Conservation (phyloP, 1,140 invertebrate genomes). For the Bombus terrestris region DNA sequence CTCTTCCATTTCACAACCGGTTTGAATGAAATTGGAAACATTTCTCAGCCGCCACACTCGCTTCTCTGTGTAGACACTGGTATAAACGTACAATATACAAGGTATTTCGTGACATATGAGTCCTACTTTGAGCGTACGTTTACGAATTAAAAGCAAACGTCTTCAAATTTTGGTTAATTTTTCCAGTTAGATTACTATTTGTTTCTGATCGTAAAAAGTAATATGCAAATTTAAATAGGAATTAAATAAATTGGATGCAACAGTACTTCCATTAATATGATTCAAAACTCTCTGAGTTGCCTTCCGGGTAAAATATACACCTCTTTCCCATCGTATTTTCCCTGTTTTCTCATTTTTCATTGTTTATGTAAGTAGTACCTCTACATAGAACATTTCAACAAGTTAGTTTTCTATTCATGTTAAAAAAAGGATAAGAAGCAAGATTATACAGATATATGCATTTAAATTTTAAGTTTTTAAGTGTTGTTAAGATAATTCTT, state of each 20-base stretch:
- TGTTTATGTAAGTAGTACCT: too few species aligned
- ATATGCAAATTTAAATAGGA: background rate
- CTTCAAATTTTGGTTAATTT: too few species aligned
- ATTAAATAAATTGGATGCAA: background rate
- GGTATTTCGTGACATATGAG: slow-evolving; percentile 28
- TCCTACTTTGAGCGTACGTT: background rate
- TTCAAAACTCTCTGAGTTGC: background rate
- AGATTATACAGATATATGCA: too few species aligned
- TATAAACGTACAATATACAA: slow-evolving; percentile 1
- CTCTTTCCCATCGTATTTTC: background rate
- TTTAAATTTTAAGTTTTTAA: background rate
- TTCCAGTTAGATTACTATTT: background rate
- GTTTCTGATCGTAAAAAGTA: too few species aligned
- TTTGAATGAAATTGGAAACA: slow-evolving; percentile 81
- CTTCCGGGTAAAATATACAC: background rate
- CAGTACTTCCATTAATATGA: background rate
- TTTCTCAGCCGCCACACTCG: slow-evolving; percentile 72
- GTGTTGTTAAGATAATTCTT: too few species aligned
- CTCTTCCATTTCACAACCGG: slow-evolving; percentile 70
- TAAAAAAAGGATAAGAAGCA: background rate
- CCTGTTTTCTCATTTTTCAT: background rate
- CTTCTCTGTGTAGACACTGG: slow-evolving; percentile 11
- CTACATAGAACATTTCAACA: background rate
- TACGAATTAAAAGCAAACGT: background rate
- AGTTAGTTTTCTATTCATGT: background rate